Base-by-base conservation (phyloP, 23 tunicate species). In the Ascidia mentula region DNA sequence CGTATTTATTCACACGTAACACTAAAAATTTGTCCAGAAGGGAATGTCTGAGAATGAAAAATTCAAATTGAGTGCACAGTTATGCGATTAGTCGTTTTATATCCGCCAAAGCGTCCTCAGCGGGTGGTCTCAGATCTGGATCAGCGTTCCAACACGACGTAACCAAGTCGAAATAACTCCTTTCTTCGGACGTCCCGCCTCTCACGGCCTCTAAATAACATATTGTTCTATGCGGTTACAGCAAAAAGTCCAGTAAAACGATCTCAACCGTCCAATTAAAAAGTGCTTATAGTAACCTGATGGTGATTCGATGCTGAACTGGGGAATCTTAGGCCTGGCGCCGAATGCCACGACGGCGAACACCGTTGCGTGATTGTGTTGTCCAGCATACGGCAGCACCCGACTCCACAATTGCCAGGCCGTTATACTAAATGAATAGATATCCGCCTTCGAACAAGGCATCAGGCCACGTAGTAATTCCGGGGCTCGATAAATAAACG, bases 391-490 rank as follows among this genome's bases (percentile, higher is more conserved):
- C 0, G 97, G 97, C 18, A 36, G 31, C 22, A 28, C 46, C 26
- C 97, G 70, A 33, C 88, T 82, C 91, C 90, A 86, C 1, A 92
- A 7, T 59, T 92, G 97, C 97, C 97, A 92, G n/a, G 97, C 90
- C 81, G 97, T 92, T 37, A 92, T 92, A 33, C 88, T 65, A 39
- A 87, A 87, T 12, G 97, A 92, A 77, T 46, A 92, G 24, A 92
- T 83, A 39, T 92, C 97, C 0, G 97, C 84, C 38, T 87, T 87
- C 39, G 77, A 7, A 40, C 82, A 70, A 0, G 92, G 91, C 34
- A 31, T 46, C 32, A 35, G 60, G 20, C 97, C 97, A 0, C 85
- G 82, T 59, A 92, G 72, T 18, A 92, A 61, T 61, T 92, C 97
- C n/a, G 97, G 97, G 0, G 97, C 97, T 32, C 97, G 85, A 60